Evolutionary conservation across 2,888 invertebrate species (phyloP).

Genomic region (Dynastes hyllus): DNA sequence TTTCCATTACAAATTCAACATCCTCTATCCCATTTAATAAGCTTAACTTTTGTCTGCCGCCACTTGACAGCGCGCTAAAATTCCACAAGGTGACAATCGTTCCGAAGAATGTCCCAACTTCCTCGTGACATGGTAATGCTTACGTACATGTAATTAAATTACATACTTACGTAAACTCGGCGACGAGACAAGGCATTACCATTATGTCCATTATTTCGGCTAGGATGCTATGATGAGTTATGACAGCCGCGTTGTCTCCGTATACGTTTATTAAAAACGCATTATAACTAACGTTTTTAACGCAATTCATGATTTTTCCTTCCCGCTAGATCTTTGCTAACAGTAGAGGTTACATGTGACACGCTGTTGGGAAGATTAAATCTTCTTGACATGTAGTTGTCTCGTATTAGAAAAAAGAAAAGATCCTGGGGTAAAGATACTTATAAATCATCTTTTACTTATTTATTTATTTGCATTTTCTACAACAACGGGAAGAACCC

Average conservation of each 20-base stretch:
- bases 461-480: too few species aligned
- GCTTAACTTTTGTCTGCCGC: not conserved
- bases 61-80: not conserved
- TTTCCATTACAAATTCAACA: too few species aligned
- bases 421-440: too few species aligned
- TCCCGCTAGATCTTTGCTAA: not conserved
- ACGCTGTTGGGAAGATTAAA: not conserved
- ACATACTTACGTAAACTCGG: slow-evolving; percentile 8
- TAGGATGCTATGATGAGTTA: not conserved
- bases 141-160: slow-evolving; percentile 10
- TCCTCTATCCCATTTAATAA: too few species aligned
- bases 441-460: too few species aligned
- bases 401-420: too few species aligned
- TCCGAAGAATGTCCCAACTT: slow-evolving; percentile 16
- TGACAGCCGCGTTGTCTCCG: not conserved
- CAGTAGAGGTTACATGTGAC: not conserved
- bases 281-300: slow-evolving; percentile 23
- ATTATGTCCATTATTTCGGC: slow-evolving; percentile 20
- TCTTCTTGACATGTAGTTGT: not conserved
- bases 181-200: slow-evolving; percentile 5
- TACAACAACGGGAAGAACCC: not conserved
- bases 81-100: slow-evolving; percentile 20
- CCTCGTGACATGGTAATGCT: not conserved
- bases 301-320: not conserved
- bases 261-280: slow-evolving; percentile 18